phyloP scores from a whole-genome alignment of 2,113 vertebrate species.

The Anser brachyrhynchus region DNA sequence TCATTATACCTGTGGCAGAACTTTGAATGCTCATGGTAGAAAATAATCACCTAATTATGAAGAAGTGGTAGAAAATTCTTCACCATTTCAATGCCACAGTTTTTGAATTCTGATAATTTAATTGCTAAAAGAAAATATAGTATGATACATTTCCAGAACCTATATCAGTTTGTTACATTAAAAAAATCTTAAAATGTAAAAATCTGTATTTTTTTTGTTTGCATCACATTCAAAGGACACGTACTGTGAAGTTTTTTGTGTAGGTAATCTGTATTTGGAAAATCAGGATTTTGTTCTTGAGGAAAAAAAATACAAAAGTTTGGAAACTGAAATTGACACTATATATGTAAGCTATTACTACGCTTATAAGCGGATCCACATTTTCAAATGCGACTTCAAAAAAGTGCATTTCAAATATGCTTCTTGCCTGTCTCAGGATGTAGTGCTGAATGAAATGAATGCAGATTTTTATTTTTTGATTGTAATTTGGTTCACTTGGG shows the following conservation, averaged over 20 bases:
- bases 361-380: neutral
- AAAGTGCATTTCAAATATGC: neutral
- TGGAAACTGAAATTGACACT: neutral
- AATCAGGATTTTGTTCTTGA: neutral
- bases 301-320: neutral
- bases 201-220: slow-evolving; percentile 18
- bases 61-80: neutral
- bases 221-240: slow-evolving; percentile 18
- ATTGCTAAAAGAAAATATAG: slow-evolving; percentile 1
- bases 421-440: neutral
- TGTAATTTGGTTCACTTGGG: neutral
- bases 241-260: neutral
- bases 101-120: neutral
- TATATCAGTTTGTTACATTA: slow-evolving; percentile 52
- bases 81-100: neutral
- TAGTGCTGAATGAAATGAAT: slow-evolving; percentile 10
- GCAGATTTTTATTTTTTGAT: neutral
- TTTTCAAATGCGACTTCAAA: slow-evolving; percentile 13
- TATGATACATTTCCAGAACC: slow-evolving; percentile 27
- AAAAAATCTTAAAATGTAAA: neutral
- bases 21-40: slow-evolving; percentile 25
- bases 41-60: neutral
- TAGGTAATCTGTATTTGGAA: neutral
- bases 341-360: neutral
- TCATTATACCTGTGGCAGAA: slow-evolving; percentile 43